Percentiles rank a stretch among this genome's conserved stretches.
These are phyloP conservation scores for Stramonita haemastoma DNA, from an alignment of 2,888 invertebrate species.

Conservation along the genomic window DNA sequence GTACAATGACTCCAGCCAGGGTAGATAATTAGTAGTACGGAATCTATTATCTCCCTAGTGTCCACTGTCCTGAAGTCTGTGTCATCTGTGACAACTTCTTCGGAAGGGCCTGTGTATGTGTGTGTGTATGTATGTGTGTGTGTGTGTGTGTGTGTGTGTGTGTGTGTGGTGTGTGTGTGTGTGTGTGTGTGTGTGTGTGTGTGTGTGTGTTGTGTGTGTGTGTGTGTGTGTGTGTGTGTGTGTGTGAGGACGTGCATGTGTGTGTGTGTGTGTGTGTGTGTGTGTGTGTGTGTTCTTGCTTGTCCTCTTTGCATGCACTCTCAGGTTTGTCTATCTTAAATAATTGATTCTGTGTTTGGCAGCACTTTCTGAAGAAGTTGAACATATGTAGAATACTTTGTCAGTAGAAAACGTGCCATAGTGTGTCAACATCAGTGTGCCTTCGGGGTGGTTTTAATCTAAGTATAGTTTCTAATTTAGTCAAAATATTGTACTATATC, in stretches of 20 bases:
- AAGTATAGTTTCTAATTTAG: too few species aligned
- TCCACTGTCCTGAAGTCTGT: background rate
- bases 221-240: background rate
- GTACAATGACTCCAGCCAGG: background rate
- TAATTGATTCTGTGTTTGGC: too few species aligned
- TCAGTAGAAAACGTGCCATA: too few species aligned
- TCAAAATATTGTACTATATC: too few species aligned
- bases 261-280: background rate
- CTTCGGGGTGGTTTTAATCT: too few species aligned
- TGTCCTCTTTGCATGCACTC: too few species aligned
- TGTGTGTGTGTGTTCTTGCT: background rate
- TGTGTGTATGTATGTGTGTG: background rate
- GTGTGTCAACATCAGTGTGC: too few species aligned
- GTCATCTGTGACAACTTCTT: background rate
- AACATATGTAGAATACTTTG: too few species aligned
- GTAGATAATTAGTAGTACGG: background rate
- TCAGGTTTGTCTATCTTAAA: too few species aligned
- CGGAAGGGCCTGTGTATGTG: background rate
- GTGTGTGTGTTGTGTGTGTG: background rate
- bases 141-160: conserved; percentile 1
- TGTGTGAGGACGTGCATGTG: background rate
- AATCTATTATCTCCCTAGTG: background rate
- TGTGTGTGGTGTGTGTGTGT: background rate
- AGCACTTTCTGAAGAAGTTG: too few species aligned
- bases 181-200: conserved; percentile 1